phyloP scores from a whole-genome alignment of 1,140 invertebrate species.

The Thaumatotibia leucotreta region DNA sequence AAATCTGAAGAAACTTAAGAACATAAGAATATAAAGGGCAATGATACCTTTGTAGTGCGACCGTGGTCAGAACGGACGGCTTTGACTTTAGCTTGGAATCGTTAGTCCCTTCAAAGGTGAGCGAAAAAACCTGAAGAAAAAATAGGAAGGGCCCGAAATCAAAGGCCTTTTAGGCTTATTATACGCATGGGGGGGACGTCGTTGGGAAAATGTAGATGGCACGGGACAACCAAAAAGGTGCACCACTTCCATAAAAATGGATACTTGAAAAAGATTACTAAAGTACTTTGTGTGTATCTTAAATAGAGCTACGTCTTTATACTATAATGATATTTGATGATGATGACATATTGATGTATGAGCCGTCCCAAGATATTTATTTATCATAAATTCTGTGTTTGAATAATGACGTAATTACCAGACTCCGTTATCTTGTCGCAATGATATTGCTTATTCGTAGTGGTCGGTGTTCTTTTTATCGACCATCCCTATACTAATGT shows the following conservation, averaged over 20 bases:
- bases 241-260: not conserved
- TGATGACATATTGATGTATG: no score
- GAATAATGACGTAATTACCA: no score
- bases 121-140: conserved; percentile 42
- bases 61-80: conserved; percentile 26
- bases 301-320: no score
- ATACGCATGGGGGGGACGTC: conserved; percentile 33
- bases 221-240: not conserved
- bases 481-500: no score
- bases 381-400: no score
- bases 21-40: conserved; percentile 27
- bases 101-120: conserved; percentile 45
- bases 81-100: conserved; percentile 29
- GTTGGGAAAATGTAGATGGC: conserved; percentile 19
- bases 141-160: conserved; percentile 34
- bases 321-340: no score
- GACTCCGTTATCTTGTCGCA: no score
- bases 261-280: not conserved
- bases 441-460: no score
- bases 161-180: conserved; percentile 59
- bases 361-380: no score
- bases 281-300: no score
- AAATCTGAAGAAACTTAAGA: conserved; percentile 17
- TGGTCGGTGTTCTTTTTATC: no score
- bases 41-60: conserved; percentile 30